Evolutionary conservation across 2,888 invertebrate genomes (phyloP).

Genomic region (Epiblema foenella): DNA sequence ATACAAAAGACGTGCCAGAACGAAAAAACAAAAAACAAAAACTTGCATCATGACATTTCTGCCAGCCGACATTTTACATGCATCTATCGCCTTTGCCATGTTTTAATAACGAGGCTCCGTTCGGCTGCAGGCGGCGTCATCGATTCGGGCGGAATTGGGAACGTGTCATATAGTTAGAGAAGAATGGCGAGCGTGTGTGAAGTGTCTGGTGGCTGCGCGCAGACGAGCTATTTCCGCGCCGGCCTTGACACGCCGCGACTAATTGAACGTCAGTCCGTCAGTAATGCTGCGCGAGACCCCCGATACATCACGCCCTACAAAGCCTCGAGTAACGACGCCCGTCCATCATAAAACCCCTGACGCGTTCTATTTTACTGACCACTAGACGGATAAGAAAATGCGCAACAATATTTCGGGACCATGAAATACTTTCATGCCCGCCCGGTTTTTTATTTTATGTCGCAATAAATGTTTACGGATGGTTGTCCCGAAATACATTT

Average conservation of each 20-base stretch:
- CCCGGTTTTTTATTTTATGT: conserved; percentile 37
- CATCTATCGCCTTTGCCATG: conserved; percentile 5
- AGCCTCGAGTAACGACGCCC: conserved; percentile 29
- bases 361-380: conserved; percentile 32
- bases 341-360: conserved; percentile 41
- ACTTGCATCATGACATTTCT: too few relatives aligned
- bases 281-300: not conserved
- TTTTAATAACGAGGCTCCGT: conserved; percentile 13
- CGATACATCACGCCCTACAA: not conserved
- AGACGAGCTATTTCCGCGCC: conserved; percentile 20
- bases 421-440: conserved; percentile 42
- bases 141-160: conserved; percentile 11
- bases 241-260: conserved; percentile 28
- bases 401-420: conserved; percentile 39
- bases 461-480: conserved; percentile 35
- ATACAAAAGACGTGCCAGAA: too few relatives aligned
- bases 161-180: conserved; percentile 1
- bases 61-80: too few relatives aligned
- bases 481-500: conserved; percentile 31
- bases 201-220: not conserved
- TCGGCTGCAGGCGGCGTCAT: conserved; percentile 9
- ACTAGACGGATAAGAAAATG: conserved; percentile 42
- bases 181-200: conserved; percentile 7
- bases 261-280: conserved; percentile 11
- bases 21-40: too few relatives aligned